A percentile compares a stretch with the other conserved stretches of the same genome.
Evolutionary conservation across 92 coral and sea anemone genomes (phyloP).

Genomic region (Zoanthus solanderi): DNA sequence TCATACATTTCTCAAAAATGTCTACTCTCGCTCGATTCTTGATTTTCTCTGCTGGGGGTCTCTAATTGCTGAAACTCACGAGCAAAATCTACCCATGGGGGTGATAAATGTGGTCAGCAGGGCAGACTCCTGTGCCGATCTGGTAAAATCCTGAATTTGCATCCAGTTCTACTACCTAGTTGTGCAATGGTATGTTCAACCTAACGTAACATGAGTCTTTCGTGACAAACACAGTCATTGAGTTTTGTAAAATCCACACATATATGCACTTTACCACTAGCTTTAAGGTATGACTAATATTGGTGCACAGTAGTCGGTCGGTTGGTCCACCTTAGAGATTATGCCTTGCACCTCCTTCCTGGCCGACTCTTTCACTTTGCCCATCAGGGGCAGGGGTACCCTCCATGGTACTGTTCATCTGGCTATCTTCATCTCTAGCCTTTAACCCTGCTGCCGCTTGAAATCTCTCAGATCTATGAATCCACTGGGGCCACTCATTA

Average conservation of each 20-base stretch:
- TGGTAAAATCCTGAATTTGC: constrained; percentile 57
- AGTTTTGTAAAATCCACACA: neutral
- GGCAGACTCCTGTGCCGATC: neutral
- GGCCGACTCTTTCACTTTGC: constrained; percentile 31
- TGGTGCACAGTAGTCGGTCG: too few species aligned
- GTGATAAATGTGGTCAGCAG: too few species aligned
- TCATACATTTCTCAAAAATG: too few species aligned
- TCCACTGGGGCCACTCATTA: constrained; percentile 16
- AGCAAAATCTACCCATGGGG: too few species aligned
- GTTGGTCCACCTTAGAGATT: too few species aligned
- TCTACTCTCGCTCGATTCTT: too few species aligned
- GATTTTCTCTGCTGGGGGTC: too few species aligned
- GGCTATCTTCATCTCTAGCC: constrained; percentile 17
- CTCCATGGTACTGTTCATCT: constrained; percentile 41
- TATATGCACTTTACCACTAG: constrained; percentile 40
- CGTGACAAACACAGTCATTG: constrained; percentile 39
- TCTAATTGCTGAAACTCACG: too few species aligned
- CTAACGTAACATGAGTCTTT: constrained; percentile 44
- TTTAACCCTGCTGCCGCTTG: neutral
- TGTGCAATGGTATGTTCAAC: constrained; percentile 59
- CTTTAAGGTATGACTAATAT: constrained; percentile 9
- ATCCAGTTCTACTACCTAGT: constrained; percentile 51
- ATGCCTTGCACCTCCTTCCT: too few species aligned
- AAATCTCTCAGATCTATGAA: constrained; percentile 24
- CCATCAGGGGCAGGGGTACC: constrained; percentile 13